Base-by-base conservation (phyloP, 2,113 vertebrate genomes). In the Eulacestoma nigropectus region DNA sequence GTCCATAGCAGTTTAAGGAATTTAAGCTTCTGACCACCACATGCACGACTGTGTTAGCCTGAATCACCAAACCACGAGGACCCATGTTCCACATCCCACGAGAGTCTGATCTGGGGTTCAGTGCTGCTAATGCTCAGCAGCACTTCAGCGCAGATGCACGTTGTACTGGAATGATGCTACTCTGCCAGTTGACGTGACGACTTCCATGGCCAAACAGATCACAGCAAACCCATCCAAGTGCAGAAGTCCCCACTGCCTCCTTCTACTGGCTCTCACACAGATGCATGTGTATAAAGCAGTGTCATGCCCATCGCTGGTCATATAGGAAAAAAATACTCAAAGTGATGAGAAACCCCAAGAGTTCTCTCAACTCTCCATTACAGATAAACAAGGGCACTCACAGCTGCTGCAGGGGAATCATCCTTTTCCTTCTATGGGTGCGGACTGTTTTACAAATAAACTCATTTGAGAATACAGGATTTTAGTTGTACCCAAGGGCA, bases 21-120 rank as follows among this genome's bases (percentile, higher is more conserved):
- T 46, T 68, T 15, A 74, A 73, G 7, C 25, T 87, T 77, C 76
- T 91, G 50, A 60, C 9, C 59, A 77, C 2, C 41, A 50, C 8
- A 27, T 4, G 30, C 23, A 30, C 1, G 16, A 18, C 47, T 55
- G 3, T 20, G 18, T 64, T 73, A 83, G 29, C 50, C 50, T 79
- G 41, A 91, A 81, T 15, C 81, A 89, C 35, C 72, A 76, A 67
- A 57, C 13, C 59, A 49, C 18, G 26, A 72, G 7, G 22, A 39
- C 11, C 25, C 10, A 10, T 4, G 6, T 42, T 78, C 42, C 18
- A 30, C 41, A 62, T 16, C 23, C 37, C 32, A 23, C 0, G 0
- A 57, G 12, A 49, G 52, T 44, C 22, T 3, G 1, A 42, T 35
- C 16, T 49, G 33, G 39, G 42, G 57, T 11, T 82, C 46, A 65